These are phyloP conservation scores for Pilophorus perplexus DNA, from an alignment of 2,888 invertebrate genomes.

Conservation along the genomic window DNA sequence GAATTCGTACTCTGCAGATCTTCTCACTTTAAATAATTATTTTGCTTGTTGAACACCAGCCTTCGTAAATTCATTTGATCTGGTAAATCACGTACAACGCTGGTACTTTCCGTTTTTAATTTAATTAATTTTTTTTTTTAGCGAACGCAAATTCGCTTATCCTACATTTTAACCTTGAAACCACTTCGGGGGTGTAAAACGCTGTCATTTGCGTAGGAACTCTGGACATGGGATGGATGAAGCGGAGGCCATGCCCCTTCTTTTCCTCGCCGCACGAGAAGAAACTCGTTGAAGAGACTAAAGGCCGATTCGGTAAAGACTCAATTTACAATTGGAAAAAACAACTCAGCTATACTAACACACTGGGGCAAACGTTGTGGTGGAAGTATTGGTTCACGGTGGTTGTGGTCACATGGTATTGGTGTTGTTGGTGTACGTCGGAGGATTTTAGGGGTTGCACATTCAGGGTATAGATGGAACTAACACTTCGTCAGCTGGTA, in stretches of 20 bases:
- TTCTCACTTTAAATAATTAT: too few relatives aligned
- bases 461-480: too few relatives aligned
- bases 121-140: conserved; percentile 15
- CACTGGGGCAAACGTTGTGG: conserved; percentile 11
- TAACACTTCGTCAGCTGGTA: too few relatives aligned
- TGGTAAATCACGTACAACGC: too few relatives aligned
- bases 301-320: conserved; percentile 40
- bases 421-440: background rate
- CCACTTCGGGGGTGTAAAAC: conserved; percentile 13
- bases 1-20: too few relatives aligned
- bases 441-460: background rate
- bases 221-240: conserved; percentile 42
- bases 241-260: conserved; percentile 39
- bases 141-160: background rate
- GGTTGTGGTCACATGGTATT: conserved; percentile 20
- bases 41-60: too few relatives aligned
- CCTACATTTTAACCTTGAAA: background rate
- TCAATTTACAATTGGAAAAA: conserved; percentile 1
- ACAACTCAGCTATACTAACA: too few relatives aligned
- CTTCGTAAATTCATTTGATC: too few relatives aligned
- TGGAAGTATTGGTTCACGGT: conserved; percentile 17
- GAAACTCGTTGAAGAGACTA: conserved; percentile 38
- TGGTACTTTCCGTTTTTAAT: background rate
- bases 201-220: conserved; percentile 30
- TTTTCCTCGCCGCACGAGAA: conserved; percentile 36